phyloP scores from a whole-genome alignment of 2,888 invertebrate species.

The Caenorhabditis virilis region DNA sequence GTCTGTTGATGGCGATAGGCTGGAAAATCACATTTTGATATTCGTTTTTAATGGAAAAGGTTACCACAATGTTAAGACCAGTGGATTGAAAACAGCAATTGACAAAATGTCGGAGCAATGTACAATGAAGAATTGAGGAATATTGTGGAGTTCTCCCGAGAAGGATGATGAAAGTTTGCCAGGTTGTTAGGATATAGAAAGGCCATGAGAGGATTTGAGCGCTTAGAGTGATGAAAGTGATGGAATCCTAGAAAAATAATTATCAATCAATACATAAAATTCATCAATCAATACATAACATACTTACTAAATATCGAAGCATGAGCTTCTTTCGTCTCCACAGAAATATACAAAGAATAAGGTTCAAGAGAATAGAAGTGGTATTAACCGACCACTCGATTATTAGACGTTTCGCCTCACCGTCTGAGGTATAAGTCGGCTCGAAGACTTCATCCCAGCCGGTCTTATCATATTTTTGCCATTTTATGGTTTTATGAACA shows the following conservation, averaged over 20 bases:
- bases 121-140: slow-evolving; percentile 18
- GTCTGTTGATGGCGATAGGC: slow-evolving; percentile 14
- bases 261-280: neutral
- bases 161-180: slow-evolving; percentile 24
- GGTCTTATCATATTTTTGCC: too few species aligned
- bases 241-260: slow-evolving; percentile 16
- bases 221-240: slow-evolving; percentile 18
- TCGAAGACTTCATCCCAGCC: slow-evolving; percentile 38
- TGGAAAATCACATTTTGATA: slow-evolving; percentile 12
- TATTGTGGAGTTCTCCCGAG: slow-evolving; percentile 14
- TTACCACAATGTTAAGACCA: too few species aligned
- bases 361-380: slow-evolving; percentile 8
- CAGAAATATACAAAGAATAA: slow-evolving; percentile 15
- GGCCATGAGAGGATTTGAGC: slow-evolving; percentile 28
- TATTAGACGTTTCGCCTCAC: slow-evolving; percentile 16
- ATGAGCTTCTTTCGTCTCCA: slow-evolving; percentile 18
- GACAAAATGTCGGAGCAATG: slow-evolving; percentile 10
- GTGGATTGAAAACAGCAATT: too few species aligned
- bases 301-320: slow-evolving; percentile 16
- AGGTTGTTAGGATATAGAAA: slow-evolving; percentile 26
- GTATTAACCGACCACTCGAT: slow-evolving; percentile 27
- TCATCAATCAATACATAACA: neutral
- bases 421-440: slow-evolving; percentile 21
- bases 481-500: too few species aligned
- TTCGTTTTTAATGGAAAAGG: too few species aligned